Evolutionary conservation across 2,888 invertebrate genomes (phyloP).

Genomic region (Oscheius myriophilus): DNA sequence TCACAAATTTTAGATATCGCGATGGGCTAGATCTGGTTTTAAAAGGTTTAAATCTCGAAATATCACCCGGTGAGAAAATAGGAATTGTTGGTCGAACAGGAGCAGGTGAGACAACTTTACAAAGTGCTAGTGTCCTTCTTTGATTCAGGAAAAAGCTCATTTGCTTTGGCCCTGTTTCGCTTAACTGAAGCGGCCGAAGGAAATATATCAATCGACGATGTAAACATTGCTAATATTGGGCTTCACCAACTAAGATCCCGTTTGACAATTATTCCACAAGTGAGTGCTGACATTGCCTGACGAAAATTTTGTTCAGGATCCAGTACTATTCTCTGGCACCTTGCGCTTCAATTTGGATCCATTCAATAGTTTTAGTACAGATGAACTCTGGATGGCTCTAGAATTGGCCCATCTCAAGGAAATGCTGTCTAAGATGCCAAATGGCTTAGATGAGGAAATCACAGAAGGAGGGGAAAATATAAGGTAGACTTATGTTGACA

Average conservation of each 20-base stretch:
- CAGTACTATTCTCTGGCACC: neutral
- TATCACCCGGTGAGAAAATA: conserved; percentile 76
- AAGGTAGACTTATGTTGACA: conserved; percentile 63
- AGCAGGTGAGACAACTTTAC: conserved; percentile 50
- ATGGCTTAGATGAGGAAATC: conserved; percentile 84
- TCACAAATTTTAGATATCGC: too few species aligned
- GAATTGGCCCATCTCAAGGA: conserved; percentile 88
- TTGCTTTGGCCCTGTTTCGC: conserved; percentile 68
- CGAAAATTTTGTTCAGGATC: conserved; percentile 57
- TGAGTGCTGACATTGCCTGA: conserved; percentile 57
- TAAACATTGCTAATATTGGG: conserved; percentile 80
- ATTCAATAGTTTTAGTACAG: conserved; percentile 82
- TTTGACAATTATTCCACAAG: conserved; percentile 81
- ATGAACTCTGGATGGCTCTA: conserved; percentile 86
- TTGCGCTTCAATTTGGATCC: conserved; percentile 91
- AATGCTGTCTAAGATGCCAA: conserved; percentile 79
- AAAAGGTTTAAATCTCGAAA: conserved; percentile 71
- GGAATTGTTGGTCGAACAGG: conserved; percentile 72
- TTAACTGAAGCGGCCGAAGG: conserved; percentile 67
- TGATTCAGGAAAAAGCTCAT: conserved; percentile 61
- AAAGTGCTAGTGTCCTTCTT: neutral
- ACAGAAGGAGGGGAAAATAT: conserved; percentile 90
- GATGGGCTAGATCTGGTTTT: too few species aligned
- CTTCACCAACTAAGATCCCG: conserved; percentile 85
- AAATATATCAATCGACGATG: conserved; percentile 63